Evolutionary conservation across 1,140 invertebrate species (phyloP), one percentile per base, ranked within the genome.

Genomic region (Diorhabda sublineata): DNA sequence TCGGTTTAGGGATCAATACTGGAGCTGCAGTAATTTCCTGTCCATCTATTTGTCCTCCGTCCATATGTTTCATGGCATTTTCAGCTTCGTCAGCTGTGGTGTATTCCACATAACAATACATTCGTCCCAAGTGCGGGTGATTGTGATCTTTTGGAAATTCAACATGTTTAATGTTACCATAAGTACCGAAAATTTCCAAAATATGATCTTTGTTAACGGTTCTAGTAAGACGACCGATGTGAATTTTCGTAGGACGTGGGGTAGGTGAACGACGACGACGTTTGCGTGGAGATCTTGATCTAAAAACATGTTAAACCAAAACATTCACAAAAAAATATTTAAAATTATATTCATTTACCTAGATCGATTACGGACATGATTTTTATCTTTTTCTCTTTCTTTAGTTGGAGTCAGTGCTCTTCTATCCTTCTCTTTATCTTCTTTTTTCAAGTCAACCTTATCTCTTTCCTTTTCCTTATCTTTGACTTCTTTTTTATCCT

Each of bases 61-160:
- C 96, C 97, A 99, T 99, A 76, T 98, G 95, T 82, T 98, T 98
- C 89, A 98, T 95, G 0, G 97, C 97, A 84, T 97, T 97, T 82
- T 98, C 96, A 45, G 97, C 97, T 82, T 98, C 96, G 76, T 98
- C 96, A 2, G 94, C 84, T 68, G 90, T 97, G 73, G 90, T 91
- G 83, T 93, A 99, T 77, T 99, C 97, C 5, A 99, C 91, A 81
- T 98, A 98, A 5, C 94, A 95, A 84, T 95, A 95, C 9, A 96
- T 95, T 43, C 92, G 86, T 42, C 92, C 91, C 72, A 95, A 86
- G 78, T 93, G 90, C 0, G 90, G 87, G 82, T 98, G 95, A 56
- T 91, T 83, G 69, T 95, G 88, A 75, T 99, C 96, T 65, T 88
- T 86, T 0, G 93, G 91, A 76, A 98, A 92, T 75, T 98, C 96